Evolutionary conservation across 2,113 vertebrate genomes (phyloP).

Genomic region (Brachypteracias leptosomus): DNA sequence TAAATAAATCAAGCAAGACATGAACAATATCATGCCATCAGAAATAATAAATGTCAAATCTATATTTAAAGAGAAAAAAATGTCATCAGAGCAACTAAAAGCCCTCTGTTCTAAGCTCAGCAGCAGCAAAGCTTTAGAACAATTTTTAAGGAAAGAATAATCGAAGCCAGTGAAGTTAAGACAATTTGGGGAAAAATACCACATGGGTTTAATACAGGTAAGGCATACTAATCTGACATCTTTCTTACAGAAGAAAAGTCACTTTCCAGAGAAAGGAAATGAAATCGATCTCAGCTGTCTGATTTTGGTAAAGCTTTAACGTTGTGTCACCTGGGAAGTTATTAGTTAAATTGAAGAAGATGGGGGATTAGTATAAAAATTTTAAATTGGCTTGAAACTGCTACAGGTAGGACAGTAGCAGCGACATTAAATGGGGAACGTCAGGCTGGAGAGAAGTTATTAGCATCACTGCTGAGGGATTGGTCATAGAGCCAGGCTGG

Average conservation of each 20-base stretch:
- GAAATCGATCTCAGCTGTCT: constrained; percentile 2
- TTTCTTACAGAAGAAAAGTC: neutral
- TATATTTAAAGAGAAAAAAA: neutral
- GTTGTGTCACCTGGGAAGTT: neutral
- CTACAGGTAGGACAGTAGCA: neutral
- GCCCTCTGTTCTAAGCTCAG: neutral
- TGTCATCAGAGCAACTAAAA: neutral
- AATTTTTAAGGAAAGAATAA: neutral
- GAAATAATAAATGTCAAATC: neutral
- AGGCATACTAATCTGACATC: neutral
- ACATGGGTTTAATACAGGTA: neutral
- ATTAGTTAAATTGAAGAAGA: constrained; percentile 46
- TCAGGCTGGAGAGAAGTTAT: constrained; percentile 2
- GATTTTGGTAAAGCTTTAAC: constrained; percentile 12
- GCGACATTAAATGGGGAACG: neutral
- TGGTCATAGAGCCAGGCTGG: neutral
- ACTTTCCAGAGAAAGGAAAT: constrained; percentile 1
- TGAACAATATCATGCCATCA: neutral
- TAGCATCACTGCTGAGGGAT: neutral
- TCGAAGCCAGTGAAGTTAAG: neutral
- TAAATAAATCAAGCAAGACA: neutral
- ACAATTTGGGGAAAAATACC: neutral
- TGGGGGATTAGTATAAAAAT: constrained; percentile 14
- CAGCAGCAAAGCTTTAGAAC: neutral
- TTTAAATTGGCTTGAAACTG: constrained; percentile 17